A percentile compares a stretch with the other conserved stretches of the same genome.
These are phyloP conservation scores for Octodon degus DNA, from an alignment of 2,113 vertebrate species.

Conservation along the genomic window DNA sequence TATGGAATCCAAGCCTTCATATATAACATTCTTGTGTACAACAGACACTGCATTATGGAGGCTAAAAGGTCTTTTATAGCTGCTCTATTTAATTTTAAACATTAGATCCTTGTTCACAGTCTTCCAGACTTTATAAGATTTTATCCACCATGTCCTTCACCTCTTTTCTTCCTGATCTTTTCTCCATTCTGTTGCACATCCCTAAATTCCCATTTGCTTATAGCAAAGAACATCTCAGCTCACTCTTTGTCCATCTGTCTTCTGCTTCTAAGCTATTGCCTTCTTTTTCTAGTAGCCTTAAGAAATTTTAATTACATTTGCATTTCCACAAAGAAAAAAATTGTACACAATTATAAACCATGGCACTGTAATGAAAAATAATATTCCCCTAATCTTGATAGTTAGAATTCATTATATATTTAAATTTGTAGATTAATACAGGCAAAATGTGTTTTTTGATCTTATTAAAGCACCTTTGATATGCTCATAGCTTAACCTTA, in stretches of 20 bases:
- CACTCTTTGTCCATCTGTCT: not conserved
- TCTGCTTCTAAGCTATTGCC: not conserved
- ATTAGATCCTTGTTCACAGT: not conserved
- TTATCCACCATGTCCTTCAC: not conserved
- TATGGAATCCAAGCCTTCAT: not conserved
- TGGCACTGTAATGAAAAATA: not conserved
- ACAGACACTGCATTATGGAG: not conserved
- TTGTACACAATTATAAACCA: not conserved
- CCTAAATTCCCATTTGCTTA: no score
- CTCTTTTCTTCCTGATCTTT: not conserved
- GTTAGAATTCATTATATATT: slow-evolving; percentile 16
- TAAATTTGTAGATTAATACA: not conserved
- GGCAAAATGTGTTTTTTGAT: slow-evolving; percentile 6
- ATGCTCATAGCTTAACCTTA: not conserved
- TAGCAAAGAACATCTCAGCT: not conserved
- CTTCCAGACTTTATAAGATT: not conserved
- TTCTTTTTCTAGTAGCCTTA: not conserved
- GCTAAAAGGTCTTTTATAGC: not conserved
- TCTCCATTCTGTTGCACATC: not conserved
- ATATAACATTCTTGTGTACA: not conserved
- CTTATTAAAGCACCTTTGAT: not conserved
- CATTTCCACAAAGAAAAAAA: not conserved
- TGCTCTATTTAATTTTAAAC: not conserved
- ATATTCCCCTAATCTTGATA: not conserved
- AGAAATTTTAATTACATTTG: not conserved